These are phyloP conservation scores for Catocala sponsa DNA, from an alignment of 2,888 invertebrate species.

Conservation along the genomic window DNA sequence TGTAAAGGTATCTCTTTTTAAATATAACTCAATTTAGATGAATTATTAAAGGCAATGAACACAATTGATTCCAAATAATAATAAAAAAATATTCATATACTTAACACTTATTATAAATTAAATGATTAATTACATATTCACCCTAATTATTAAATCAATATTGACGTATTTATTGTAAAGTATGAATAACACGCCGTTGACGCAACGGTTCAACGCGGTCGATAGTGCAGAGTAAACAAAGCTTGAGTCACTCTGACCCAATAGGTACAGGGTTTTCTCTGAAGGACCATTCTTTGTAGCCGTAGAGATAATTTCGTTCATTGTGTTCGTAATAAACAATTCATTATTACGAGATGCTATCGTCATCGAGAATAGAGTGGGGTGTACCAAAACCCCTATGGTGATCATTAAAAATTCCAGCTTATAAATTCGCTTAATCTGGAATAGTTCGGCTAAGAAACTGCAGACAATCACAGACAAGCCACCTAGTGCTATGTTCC, in stretches of 20 bases:
- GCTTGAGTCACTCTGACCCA: conserved; percentile 67
- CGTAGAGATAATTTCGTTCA: conserved; percentile 40
- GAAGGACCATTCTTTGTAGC: conserved; percentile 50
- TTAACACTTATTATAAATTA: no score
- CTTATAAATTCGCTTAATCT: background rate
- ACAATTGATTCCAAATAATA: no score
- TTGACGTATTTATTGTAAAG: conserved; percentile 81
- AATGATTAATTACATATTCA: no score
- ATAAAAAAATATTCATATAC: no score
- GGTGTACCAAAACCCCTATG: background rate
- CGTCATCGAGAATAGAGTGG: no score
- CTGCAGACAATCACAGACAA: no score
- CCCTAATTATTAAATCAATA: conserved; percentile 19
- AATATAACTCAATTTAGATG: no score
- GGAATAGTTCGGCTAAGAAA: no score
- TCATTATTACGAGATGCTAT: conserved; percentile 13
- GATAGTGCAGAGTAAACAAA: conserved; percentile 61
- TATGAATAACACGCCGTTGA: conserved; percentile 47
- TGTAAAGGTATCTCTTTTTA: no score
- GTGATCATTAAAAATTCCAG: background rate
- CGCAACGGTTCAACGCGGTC: conserved; percentile 39
- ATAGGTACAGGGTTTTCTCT: conserved; percentile 50
- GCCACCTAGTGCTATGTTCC: no score
- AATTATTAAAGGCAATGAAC: no score
- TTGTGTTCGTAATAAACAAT: conserved; percentile 31